Conservation (phyloP, 2,113 vertebrate genomes). For the Pseudopipra pipra region DNA sequence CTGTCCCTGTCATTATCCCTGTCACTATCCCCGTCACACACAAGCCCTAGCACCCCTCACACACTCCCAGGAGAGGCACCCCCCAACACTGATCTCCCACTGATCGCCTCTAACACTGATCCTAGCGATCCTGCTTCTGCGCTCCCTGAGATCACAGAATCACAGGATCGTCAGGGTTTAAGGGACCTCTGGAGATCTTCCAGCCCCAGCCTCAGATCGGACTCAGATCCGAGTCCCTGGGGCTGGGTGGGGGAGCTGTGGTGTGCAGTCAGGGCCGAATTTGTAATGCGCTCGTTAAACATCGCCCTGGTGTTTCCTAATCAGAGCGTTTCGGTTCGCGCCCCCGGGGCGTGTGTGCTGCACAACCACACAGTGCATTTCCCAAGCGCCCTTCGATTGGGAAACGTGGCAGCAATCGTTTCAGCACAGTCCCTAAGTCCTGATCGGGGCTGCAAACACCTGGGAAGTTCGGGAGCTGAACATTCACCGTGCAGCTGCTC, state of each 20-base stretch:
- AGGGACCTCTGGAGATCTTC: neutral
- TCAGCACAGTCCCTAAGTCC: fast-evolving
- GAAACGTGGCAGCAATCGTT: neutral
- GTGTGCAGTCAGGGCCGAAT: fast-evolving
- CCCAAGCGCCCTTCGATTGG: neutral
- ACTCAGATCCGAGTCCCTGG: neutral
- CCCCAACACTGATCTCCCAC: no score
- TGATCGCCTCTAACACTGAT: neutral
- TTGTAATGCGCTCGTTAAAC: neutral
- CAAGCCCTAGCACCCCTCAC: neutral
- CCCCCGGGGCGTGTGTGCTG: fast-evolving
- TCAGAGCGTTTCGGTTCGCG: neutral
- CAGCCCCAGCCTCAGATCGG: no score
- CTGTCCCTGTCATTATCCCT: neutral
- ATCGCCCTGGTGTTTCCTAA: neutral
- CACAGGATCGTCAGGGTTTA: neutral
- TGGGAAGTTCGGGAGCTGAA: neutral
- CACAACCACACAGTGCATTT: fast-evolving
- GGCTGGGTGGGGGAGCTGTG: neutral
- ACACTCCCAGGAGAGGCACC: neutral
- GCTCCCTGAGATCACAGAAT: neutral
- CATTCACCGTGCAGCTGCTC: fast-evolving
- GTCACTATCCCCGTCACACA: neutral
- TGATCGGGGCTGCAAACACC: neutral
- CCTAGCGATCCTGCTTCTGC: neutral